These are phyloP conservation scores for Protobothrops mucrosquamatus DNA, from an alignment of 2,113 vertebrate genomes.

Conservation along the genomic window DNA sequence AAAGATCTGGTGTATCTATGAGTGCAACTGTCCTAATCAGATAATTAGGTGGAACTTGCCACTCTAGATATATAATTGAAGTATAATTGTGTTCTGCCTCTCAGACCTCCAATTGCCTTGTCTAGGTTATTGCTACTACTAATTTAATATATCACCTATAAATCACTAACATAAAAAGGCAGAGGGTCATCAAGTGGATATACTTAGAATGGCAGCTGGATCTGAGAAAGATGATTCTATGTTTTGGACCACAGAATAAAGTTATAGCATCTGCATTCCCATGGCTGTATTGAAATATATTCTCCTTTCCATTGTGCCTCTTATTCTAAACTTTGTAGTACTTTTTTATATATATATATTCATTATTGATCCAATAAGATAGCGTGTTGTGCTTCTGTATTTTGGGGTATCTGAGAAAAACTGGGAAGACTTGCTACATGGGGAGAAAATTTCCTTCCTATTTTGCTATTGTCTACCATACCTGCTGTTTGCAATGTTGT, in stretches of 20 bases:
- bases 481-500: slow-evolving; percentile 59
- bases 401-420: not conserved
- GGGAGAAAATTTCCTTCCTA: slow-evolving; percentile 51
- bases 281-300: not conserved
- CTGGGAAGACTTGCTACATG: slow-evolving; percentile 24
- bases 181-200: not conserved
- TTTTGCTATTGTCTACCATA: slow-evolving; percentile 51
- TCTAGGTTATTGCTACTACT: not conserved
- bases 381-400: slow-evolving; percentile 27
- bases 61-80: not conserved
- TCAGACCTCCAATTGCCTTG: not conserved
- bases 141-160: not conserved
- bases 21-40: not conserved
- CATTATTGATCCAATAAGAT: not conserved
- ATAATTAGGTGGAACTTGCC: not conserved
- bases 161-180: not conserved
- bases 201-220: not conserved
- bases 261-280: not conserved
- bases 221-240: not conserved
- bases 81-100: not conserved
- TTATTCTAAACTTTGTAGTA: not conserved
- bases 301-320: not conserved
- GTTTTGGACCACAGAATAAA: not conserved
- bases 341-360: not conserved
- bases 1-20: not conserved